Evolutionary conservation across 1,140 invertebrate species (phyloP).

Genomic region (Dermatophagoides farinae): DNA sequence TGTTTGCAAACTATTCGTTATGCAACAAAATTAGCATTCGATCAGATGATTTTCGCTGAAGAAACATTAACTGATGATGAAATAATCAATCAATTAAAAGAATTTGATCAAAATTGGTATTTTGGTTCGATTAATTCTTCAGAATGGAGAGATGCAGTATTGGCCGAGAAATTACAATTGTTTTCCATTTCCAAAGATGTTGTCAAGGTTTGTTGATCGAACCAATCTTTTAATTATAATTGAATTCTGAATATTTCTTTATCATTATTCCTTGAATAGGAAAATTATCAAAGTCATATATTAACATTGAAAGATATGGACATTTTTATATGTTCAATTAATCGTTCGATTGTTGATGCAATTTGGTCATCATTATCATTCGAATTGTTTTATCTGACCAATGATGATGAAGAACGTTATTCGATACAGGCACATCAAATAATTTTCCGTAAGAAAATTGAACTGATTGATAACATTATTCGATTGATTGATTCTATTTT

Average conservation of each 20-base stretch:
- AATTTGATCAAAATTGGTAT: constrained; percentile 29
- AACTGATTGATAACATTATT: not conserved
- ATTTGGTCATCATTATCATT: constrained; percentile 33
- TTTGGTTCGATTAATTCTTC: constrained; percentile 27
- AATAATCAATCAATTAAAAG: constrained; percentile 25
- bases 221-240: not conserved
- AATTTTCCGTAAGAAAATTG: constrained; percentile 27
- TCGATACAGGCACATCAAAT: constrained; percentile 33
- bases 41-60: constrained; percentile 27
- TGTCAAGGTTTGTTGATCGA: constrained; percentile 20
- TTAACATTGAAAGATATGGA: constrained; percentile 26
- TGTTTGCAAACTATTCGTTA: constrained; percentile 22
- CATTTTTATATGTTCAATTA: constrained; percentile 28
- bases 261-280: constrained; percentile 21
- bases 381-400: constrained; percentile 34
- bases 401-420: constrained; percentile 37
- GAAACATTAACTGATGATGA: constrained; percentile 22
- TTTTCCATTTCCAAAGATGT: constrained; percentile 29
- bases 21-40: constrained; percentile 30
- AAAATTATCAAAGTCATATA: constrained; percentile 27
- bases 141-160: constrained; percentile 27
- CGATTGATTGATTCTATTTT: not conserved
- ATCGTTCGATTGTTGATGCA: constrained; percentile 27
- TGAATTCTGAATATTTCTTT: constrained; percentile 9
- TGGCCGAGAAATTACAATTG: constrained; percentile 25